Base-by-base conservation (phyloP, 2,888 invertebrate species). In the Cheilosia vernalis region DNA sequence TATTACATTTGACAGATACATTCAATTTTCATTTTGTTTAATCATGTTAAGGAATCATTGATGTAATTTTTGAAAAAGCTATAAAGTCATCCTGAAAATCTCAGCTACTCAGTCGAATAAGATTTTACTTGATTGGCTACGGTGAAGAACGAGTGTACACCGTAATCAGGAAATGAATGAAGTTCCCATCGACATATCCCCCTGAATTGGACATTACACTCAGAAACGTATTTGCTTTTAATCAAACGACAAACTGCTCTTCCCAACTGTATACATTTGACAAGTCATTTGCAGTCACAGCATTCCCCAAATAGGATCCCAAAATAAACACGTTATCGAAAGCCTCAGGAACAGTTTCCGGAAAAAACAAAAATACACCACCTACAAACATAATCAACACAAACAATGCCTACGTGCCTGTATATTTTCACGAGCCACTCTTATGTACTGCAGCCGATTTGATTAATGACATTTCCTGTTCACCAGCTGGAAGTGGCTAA, bases 381-480 rank as follows among this genome's bases (percentile, higher is more conserved):
- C 24, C 21, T 15, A 7, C 19, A 27, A 55, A 24, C 13, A 66
- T 27, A 53, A 30, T 42, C 27, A 55, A 42, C 53, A 66, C 42
- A 40, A 30, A 6, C 30, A 6, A 37, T 17, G 42, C 24, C 53
- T n/a, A 33, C 21, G 49, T 10, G 42, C 42, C 42, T 21, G 24
- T 13, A 63, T 33, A 58, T 44, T 58, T 17, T 42, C n/a, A 37
- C 47, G 15, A 13, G 10, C 21, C 30, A 47, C 47, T 17, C 55
- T 24, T 27, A 7, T 17, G 17, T 19, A 33, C 47, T 55, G 56
- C 73, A 74, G n/a, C 64, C 21, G 37, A 64, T 63, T 55, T 64
- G 44, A 64, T 74, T 56, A 74, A 64, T 56, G 55, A 33, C 55
- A 47, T 17, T 64, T 74, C 55, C 63, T 64, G 55, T 56, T 64